These are phyloP conservation scores for Spermophilus dauricus DNA, from an alignment of 2,113 vertebrate species.

Conservation along the genomic window DNA sequence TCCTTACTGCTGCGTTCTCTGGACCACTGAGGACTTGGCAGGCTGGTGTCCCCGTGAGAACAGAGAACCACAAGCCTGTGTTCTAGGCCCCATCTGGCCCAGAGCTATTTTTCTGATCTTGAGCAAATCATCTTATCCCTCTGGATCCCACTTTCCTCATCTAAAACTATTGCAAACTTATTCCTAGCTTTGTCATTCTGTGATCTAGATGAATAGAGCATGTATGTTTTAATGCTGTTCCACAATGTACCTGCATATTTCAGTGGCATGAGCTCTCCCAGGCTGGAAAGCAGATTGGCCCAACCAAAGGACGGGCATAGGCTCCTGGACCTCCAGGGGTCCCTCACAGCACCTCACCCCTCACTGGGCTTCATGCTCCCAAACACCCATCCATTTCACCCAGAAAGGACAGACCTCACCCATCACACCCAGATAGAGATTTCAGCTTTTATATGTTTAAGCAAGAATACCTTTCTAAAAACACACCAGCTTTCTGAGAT, in stretches of 20 bases:
- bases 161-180: not conserved
- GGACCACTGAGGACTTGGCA: not conserved
- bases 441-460: not conserved
- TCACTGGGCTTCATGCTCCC: rapidly evolving
- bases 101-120: not conserved
- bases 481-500: not conserved
- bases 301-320: not conserved
- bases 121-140: not conserved
- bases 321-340: not conserved
- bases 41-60: rapidly evolving
- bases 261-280: not conserved
- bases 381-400: not conserved
- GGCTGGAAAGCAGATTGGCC: not conserved
- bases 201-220: not conserved
- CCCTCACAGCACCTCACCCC: rapidly evolving
- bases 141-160: not conserved
- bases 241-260: not conserved
- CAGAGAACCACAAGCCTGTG: rapidly evolving
- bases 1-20: not conserved
- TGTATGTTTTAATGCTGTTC: not conserved
- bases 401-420: not conserved
- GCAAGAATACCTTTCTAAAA: not conserved
- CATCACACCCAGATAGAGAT: not conserved
- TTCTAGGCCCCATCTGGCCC: not conserved
- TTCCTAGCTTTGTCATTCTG: not conserved